phyloP scores from a whole-genome alignment of 2,797 vertebrate species.

The Malacoraja senta region DNA sequence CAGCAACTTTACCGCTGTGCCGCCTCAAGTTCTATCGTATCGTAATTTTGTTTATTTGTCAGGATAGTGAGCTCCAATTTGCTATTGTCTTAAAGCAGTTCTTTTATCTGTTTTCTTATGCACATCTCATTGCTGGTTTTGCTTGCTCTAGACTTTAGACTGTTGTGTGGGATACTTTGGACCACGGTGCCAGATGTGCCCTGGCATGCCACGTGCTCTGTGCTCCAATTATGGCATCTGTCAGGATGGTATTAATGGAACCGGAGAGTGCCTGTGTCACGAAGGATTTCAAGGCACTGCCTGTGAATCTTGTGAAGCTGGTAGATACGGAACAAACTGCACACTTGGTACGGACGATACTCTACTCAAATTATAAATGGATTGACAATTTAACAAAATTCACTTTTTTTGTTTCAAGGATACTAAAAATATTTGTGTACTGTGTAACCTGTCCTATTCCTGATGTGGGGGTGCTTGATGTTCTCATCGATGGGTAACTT shows the following conservation, averaged over 20 bases:
- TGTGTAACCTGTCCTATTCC: not conserved
- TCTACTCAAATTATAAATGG: not conserved
- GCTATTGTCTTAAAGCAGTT: not conserved
- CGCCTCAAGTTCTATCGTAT: no score
- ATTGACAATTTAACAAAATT: not conserved
- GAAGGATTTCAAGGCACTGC: slow-evolving; percentile 88
- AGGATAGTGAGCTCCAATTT: not conserved
- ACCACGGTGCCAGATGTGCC: slow-evolving; percentile 80
- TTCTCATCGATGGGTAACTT: not conserved
- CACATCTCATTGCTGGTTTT: not conserved
- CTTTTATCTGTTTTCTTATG: not conserved
- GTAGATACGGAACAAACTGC: slow-evolving; percentile 77
- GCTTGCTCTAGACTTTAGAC: slow-evolving; percentile 58
- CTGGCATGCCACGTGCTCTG: slow-evolving; percentile 66
- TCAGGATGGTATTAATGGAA: slow-evolving; percentile 71
- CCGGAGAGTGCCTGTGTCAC: slow-evolving; percentile 77
- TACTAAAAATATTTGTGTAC: not conserved
- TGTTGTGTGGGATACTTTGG: slow-evolving; percentile 87
- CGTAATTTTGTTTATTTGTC: not conserved
- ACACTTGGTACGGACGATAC: slow-evolving; percentile 61
- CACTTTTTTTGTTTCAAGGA: not conserved
- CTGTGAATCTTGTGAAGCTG: slow-evolving; percentile 87
- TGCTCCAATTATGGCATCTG: slow-evolving; percentile 83
- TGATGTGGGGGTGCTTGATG: not conserved
- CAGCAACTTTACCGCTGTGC: no score